Conservation (phyloP, 2,888 invertebrate species). For the Euphydryas editha region DNA sequence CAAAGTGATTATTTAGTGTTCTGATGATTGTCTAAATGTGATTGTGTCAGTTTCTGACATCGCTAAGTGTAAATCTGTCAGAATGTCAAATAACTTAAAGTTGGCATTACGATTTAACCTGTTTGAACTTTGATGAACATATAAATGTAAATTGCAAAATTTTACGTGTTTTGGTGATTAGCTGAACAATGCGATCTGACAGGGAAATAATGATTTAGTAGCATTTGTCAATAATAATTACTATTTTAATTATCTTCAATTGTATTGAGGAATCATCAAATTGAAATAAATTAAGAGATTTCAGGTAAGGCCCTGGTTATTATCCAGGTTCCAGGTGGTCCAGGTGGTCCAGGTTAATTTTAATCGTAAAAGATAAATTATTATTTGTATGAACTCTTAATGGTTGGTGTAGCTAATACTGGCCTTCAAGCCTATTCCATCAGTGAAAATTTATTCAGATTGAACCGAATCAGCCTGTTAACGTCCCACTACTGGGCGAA, state of each 20-base stretch:
- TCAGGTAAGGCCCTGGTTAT: no score
- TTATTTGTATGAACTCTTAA: no score
- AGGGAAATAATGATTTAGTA: slow-evolving; percentile 3
- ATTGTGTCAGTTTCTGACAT: slow-evolving; percentile 23
- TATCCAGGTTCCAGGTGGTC: no score
- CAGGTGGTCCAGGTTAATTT: no score
- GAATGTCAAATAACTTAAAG: slow-evolving; percentile 34
- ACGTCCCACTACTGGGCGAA: no score
- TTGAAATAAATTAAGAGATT: background rate
- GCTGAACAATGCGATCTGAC: slow-evolving; percentile 11
- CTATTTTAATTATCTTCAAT: background rate
- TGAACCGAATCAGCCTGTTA: no score
- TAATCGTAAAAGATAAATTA: no score
- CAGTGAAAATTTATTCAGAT: no score
- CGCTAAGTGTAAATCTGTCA: slow-evolving; percentile 32
- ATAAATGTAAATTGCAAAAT: slow-evolving; percentile 24
- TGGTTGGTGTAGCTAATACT: no score
- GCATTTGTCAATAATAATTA: background rate
- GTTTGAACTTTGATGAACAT: slow-evolving; percentile 19
- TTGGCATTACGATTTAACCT: slow-evolving; percentile 22
- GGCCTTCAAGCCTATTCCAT: no score
- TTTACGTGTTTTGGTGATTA: slow-evolving; percentile 3
- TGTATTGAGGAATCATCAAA: background rate
- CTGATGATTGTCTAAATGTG: slow-evolving; percentile 16
- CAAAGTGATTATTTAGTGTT: slow-evolving; percentile 11